A percentile compares a stretch with the other conserved stretches of the same genome.
Evolutionary conservation across 2,797 vertebrate species (phyloP).

Genomic region (Falco peregrinus): DNA sequence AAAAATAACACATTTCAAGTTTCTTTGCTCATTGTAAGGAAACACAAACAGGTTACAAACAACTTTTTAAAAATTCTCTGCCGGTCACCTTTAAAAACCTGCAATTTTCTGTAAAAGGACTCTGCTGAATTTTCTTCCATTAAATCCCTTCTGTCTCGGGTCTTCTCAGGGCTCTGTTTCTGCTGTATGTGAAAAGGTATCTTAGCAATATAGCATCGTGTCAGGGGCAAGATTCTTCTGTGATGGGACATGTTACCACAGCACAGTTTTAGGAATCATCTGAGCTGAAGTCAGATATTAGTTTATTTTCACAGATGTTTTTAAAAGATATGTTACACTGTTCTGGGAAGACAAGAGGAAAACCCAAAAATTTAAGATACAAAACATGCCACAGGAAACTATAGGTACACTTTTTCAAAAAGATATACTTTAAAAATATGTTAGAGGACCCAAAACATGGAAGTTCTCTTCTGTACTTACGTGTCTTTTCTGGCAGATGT

Average conservation of each 20-base stretch:
- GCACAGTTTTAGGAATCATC: neutral
- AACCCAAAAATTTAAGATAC: neutral
- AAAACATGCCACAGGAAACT: neutral
- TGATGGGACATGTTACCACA: neutral
- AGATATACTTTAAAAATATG: neutral
- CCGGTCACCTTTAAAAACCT: neutral
- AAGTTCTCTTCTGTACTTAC: neutral
- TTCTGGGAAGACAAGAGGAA: neutral
- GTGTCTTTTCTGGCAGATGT: neutral
- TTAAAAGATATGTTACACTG: neutral
- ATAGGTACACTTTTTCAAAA: neutral
- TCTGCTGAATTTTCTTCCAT: neutral
- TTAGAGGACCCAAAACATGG: neutral
- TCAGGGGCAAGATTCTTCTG: neutral
- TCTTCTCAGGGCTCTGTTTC: neutral
- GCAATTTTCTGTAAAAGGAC: neutral
- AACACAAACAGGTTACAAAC: conserved; percentile 4
- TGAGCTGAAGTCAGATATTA: neutral
- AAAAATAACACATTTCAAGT: neutral
- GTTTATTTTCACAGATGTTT: neutral
- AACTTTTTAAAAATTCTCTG: neutral
- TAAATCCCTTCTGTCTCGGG: neutral
- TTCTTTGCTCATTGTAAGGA: neutral
- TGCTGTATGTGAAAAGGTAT: neutral
- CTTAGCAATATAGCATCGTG: neutral